phyloP scores from a whole-genome alignment of 2,113 vertebrate genomes.

The Varanus komodoensis region DNA sequence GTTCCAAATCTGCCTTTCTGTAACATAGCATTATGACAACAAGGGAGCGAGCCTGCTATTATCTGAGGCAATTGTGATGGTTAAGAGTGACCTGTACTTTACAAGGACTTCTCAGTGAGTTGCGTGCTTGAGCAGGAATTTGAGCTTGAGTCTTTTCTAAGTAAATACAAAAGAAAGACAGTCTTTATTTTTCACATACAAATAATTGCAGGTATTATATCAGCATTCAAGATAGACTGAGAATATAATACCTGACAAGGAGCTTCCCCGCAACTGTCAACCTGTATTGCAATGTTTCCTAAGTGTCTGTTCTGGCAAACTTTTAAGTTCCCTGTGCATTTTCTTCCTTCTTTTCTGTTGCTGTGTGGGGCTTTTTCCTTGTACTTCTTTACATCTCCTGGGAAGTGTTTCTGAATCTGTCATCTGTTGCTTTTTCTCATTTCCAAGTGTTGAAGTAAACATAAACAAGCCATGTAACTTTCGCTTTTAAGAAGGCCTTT shows the following conservation, averaged over 20 bases:
- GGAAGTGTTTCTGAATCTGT: conserved; percentile 61
- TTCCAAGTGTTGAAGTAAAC: conserved; percentile 56
- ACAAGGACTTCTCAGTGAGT: not conserved
- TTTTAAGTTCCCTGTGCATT: conserved; percentile 54
- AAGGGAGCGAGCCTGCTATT: not conserved
- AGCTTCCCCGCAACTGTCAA: conserved; percentile 15
- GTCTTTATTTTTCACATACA: not conserved
- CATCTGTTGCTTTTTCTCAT: conserved; percentile 58
- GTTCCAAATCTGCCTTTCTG: not conserved
- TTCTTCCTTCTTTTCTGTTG: conserved; percentile 3
- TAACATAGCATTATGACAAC: not conserved
- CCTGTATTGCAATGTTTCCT: conserved; percentile 29
- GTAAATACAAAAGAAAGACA: not conserved
- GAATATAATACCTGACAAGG: not conserved
- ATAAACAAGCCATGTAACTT: conserved; percentile 66
- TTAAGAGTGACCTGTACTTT: not conserved
- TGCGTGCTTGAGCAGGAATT: not conserved
- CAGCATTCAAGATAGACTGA: accelerated
- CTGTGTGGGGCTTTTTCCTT: conserved; percentile 25
- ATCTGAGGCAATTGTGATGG: too few relatives aligned
- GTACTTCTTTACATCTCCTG: conserved; percentile 35
- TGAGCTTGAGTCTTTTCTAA: not conserved
- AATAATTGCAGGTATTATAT: not conserved
- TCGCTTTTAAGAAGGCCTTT: conserved; percentile 26
- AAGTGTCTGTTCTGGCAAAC: conserved; percentile 53